phyloP scores from a whole-genome alignment of 2,888 invertebrate species.

The Mesorhabditis spiculigera region DNA sequence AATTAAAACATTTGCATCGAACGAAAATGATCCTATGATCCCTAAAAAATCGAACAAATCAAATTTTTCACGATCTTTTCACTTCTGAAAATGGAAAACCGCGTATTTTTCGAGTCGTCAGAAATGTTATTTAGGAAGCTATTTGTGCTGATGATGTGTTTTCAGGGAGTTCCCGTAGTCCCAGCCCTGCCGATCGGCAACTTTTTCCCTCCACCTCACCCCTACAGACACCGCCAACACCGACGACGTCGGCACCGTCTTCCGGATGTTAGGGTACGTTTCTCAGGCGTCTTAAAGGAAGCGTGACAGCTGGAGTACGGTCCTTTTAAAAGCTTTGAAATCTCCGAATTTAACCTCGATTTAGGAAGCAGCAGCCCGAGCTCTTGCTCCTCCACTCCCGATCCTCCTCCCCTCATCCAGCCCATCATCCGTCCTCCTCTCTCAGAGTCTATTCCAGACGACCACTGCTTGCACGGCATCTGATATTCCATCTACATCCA shows the following conservation, averaged over 20 bases:
- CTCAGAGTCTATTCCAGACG: background rate
- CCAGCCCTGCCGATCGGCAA: background rate
- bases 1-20: too few species aligned
- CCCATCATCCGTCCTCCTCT: background rate
- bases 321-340: background rate
- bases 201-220: conserved; percentile 2
- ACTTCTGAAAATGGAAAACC: too few species aligned
- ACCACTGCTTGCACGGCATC: background rate
- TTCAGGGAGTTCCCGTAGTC: too few species aligned
- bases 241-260: background rate
- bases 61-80: too few species aligned
- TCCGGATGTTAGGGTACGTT: background rate
- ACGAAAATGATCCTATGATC: too few species aligned
- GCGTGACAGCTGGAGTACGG: background rate
- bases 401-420: background rate
- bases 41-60: too few species aligned
- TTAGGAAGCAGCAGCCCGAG: background rate
- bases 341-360: background rate
- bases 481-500: background rate
- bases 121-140: too few species aligned
- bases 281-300: background rate
- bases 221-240: background rate
- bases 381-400: conserved; percentile 3
- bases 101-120: too few species aligned
- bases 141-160: too few species aligned